phyloP scores from a whole-genome alignment of 2,113 vertebrate species.

The Tyrannus savana region DNA sequence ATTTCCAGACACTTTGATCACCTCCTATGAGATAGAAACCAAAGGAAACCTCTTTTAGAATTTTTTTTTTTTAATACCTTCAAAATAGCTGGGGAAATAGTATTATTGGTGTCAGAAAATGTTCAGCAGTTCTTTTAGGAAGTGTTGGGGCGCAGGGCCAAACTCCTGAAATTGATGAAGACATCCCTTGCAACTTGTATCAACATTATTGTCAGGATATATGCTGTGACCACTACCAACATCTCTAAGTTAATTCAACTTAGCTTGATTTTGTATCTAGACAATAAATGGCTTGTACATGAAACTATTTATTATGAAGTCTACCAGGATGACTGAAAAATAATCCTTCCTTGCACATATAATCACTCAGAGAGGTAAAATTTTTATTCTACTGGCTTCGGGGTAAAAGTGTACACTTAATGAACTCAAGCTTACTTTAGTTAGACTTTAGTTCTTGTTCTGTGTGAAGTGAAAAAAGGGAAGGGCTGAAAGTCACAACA shows the following conservation, averaged over 20 bases:
- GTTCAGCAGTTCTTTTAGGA: background rate
- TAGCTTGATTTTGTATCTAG: background rate
- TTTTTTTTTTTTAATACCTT: background rate
- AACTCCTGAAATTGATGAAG: background rate
- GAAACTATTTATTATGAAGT: background rate
- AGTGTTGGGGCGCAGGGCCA: background rate
- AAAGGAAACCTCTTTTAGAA: background rate
- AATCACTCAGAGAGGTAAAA: background rate
- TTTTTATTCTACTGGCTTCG: background rate
- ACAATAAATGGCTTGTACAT: background rate
- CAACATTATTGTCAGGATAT: background rate
- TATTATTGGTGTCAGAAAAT: background rate
- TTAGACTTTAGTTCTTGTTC: background rate
- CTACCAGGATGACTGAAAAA: background rate
- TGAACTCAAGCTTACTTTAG: background rate
- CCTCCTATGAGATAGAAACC: background rate
- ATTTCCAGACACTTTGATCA: background rate
- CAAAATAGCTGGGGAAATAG: background rate
- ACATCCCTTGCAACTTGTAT: background rate
- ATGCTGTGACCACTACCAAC: fast-evolving
- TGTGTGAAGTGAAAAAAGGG: background rate
- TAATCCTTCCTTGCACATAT: background rate
- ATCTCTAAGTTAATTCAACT: background rate
- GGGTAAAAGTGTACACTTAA: background rate
- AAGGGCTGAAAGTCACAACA: background rate